Base-by-base conservation (phyloP, 2,113 vertebrate genomes). In the Pseudorectes ferrugineus region DNA sequence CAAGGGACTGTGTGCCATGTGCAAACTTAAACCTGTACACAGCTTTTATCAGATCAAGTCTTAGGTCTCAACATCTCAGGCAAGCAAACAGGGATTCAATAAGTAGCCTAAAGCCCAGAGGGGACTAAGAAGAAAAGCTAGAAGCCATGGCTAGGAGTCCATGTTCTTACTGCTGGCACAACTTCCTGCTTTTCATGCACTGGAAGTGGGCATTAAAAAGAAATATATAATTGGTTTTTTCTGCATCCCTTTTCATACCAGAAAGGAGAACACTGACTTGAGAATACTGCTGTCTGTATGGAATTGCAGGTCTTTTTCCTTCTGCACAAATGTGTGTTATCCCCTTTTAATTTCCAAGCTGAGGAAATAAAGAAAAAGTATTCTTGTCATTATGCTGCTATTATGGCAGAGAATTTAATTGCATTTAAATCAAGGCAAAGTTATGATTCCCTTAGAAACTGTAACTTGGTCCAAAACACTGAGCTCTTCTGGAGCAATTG, bases 371-470 rank as follows among this genome's bases (percentile, higher is more conserved):
- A 89, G 46, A 36, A 62, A 88, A 92, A 61, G 66, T 23, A 68
- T 52, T 85, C 20, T 33, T 80, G 77, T 33, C 24, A 25, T 94
- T 89, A 67, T 10, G n/a, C 51, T 31, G 43, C 67, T 90, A 12
- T 93, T 95, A 73, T 51, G 46, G 86, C 76, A 74, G 51, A 63
- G 52, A 71, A 86, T 63, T 94, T 91, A 97, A 87, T 40, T 88
- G 73, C 57, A 36, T 83, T 93, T 68, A 65, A 92, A 85, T 91
- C 79, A 86, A 77, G 51, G 68, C 43, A 63, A 93, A 81, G 55
- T 84, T 95, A 92, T 63, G 51, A 77, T 91, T 82, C 68, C 86
- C 76, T 67, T 83, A 90, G 88, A 95, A 92, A 93, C 42, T 80
- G 83, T 84, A 84, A 80, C 71, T 73, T 28, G 79, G 29, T 80